Percentiles rank a stretch among this genome's conserved stretches.
These are phyloP conservation scores for Bombus waltoni DNA, from an alignment of 1,140 invertebrate species.

Conservation along the genomic window DNA sequence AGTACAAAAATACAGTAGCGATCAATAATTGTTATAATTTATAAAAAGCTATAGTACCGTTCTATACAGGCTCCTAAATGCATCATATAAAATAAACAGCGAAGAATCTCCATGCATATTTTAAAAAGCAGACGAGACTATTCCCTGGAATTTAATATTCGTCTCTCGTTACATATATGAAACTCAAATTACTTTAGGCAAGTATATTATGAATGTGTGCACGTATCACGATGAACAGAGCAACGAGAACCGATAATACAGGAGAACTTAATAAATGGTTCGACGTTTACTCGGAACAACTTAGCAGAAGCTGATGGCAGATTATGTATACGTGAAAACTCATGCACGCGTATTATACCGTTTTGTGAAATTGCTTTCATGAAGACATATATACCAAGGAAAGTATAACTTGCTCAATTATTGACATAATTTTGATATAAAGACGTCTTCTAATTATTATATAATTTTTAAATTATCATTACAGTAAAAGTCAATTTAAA, in stretches of 20 bases:
- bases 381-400: background rate
- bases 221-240: background rate
- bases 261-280: slow-evolving; percentile 9
- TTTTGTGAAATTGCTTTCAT: background rate
- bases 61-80: background rate
- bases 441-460: background rate
- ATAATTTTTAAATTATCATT: background rate
- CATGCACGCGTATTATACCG: too few relatives aligned
- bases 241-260: slow-evolving; percentile 24
- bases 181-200: background rate
- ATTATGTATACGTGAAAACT: slow-evolving; percentile 20
- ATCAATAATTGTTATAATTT: slow-evolving; percentile 4
- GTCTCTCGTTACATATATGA: background rate
- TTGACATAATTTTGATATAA: background rate
- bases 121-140: background rate
- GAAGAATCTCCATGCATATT: background rate
- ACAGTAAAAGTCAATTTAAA: too few relatives aligned
- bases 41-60: background rate
- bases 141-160: background rate
- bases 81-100: background rate
- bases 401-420: background rate
- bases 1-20: background rate
- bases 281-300: background rate
- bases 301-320: background rate
- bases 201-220: background rate